Evolutionary conservation across 2,113 vertebrate species (phyloP).

Genomic region (Nesogale talazaci): DNA sequence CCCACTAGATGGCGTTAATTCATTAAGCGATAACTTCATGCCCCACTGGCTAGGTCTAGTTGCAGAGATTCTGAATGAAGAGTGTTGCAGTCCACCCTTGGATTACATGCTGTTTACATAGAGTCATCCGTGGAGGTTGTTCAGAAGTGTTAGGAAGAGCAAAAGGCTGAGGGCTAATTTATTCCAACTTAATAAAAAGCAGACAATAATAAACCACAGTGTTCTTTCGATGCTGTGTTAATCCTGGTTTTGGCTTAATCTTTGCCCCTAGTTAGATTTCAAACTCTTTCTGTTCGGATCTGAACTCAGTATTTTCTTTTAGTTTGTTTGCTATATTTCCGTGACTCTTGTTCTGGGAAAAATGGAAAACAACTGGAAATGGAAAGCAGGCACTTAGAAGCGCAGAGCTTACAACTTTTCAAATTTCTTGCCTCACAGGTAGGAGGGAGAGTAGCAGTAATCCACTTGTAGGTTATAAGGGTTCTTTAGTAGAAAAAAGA

Average conservation of each 20-base stretch:
- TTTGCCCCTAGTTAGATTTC: conserved; percentile 46
- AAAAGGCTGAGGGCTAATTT: conserved; percentile 33
- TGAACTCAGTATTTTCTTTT: background rate
- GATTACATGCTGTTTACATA: background rate
- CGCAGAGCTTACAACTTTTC: conserved; percentile 24
- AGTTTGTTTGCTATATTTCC: fast-evolving
- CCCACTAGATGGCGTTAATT: conserved; percentile 86
- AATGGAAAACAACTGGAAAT: background rate
- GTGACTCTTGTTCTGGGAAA: background rate
- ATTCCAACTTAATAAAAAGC: conserved; percentile 58
- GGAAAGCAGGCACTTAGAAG: background rate
- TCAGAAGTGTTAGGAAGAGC: conserved; percentile 10
- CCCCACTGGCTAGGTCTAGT: background rate
- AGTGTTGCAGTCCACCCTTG: background rate
- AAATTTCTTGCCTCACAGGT: conserved; percentile 64
- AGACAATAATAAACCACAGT: conserved; percentile 3
- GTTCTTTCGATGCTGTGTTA: conserved; percentile 39
- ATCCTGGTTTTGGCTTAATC: conserved; percentile 34
- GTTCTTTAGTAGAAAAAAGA: conserved; percentile 22
- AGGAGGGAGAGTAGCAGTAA: background rate
- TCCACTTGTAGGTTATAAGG: background rate
- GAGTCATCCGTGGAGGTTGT: conserved; percentile 1
- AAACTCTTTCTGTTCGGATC: background rate
- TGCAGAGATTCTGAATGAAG: background rate
- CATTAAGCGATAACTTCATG: conserved; percentile 70